Evolutionary conservation across 2,797 vertebrate genomes (phyloP), one percentile per base, ranked within the genome.

Genomic region (Ispidina lecontei): DNA sequence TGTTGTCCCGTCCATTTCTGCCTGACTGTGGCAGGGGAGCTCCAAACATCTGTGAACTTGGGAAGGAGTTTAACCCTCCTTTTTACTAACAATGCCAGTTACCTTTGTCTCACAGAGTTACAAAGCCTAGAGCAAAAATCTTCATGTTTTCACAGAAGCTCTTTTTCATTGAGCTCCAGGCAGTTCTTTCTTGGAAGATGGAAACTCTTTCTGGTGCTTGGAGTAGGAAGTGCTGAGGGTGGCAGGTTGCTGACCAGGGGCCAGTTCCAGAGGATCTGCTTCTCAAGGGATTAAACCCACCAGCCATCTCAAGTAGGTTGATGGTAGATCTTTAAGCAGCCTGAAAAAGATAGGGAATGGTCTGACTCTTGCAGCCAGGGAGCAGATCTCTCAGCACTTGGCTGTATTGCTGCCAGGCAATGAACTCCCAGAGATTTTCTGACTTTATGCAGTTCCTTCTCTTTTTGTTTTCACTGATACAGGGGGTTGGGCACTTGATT

Each of bases 261-360:
- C 17, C 37, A 31, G 15, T 20, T 56, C 39, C 56, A 29, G 70
- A 31, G 41, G 4, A 41, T 22, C 16, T 91, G 33, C 20, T 64
- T 39, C 52, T 78, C 1, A 0, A 2, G 21, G 74, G 20, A 7
- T 67, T n/a, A 76, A 37, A 22, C 14, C 52, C 70, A 37, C n/a
- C 31, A 35, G n/a, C 7, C 18, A 1, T 7, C 35, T 0, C 2
- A 26, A 11, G 17, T 4, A 12, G 2, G 7, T 9, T 3, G 0
- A 21, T 35, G 25, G 20, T 25, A 51, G 65, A 4, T 16, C 28
- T 23, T 25, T 7, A 11, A 25, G 71, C 23, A 35, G 43, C 8
- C 25, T 55, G 23, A 0, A 19, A 10, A 35, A n/a, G 39, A 3
- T 52, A 56, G 67, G 72, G 22, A 52, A 5, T 4, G 10, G 22